Conservation (phyloP, 2,888 invertebrate genomes). For the Gnatocerus cornutus region DNA sequence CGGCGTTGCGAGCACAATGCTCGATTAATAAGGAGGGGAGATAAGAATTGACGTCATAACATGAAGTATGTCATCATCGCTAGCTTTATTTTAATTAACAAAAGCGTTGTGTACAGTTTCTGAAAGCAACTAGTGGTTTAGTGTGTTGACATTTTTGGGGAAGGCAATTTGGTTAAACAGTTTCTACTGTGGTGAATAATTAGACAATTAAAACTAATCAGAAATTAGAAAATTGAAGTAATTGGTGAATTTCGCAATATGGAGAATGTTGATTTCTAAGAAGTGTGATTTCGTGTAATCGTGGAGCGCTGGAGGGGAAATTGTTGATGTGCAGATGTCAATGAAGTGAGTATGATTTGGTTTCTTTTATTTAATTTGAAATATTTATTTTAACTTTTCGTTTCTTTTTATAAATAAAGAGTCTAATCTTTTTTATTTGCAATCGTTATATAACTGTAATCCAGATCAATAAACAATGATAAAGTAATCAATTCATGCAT, state of each 20-base stretch:
- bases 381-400: no score
- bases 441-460: no score
- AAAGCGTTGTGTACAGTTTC: background rate
- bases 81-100: background rate
- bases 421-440: no score
- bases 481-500: no score
- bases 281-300: slow-evolving; percentile 39
- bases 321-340: background rate
- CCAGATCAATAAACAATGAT: no score
- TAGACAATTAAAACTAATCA: background rate
- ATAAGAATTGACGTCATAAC: slow-evolving; percentile 6
- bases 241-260: slow-evolving; percentile 44
- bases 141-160: background rate
- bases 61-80: slow-evolving; percentile 21
- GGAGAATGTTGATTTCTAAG: slow-evolving; percentile 52
- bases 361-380: background rate
- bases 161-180: background rate
- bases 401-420: no score
- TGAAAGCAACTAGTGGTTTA: background rate
- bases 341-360: slow-evolving; percentile 13
- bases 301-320: slow-evolving; percentile 9
- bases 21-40: slow-evolving; percentile 5
- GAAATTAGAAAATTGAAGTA: background rate
- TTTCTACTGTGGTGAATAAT: no score
- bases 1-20: slow-evolving; percentile 3